These are phyloP conservation scores for Aphidius gifuensis DNA, from an alignment of 1,140 invertebrate genomes.

Conservation along the genomic window DNA sequence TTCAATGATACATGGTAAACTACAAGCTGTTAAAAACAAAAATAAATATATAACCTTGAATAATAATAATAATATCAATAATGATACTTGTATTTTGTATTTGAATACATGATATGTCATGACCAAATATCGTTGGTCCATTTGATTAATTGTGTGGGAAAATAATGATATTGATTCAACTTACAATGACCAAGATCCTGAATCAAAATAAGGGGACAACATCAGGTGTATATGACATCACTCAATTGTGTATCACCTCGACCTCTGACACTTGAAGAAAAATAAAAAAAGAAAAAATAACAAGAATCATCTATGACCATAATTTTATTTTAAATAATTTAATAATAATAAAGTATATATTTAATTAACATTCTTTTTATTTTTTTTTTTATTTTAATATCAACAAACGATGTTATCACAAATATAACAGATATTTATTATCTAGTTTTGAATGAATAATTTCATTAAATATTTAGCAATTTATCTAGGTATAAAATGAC, in stretches of 20 bases:
- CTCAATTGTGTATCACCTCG: constrained; percentile 16
- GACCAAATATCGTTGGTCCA: constrained; percentile 20
- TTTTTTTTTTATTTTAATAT: too few species aligned
- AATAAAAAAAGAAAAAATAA: neutral
- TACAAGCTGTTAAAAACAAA: too few species aligned
- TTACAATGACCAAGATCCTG: constrained; percentile 9
- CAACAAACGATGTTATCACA: too few species aligned
- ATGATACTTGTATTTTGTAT: too few species aligned
- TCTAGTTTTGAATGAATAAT: too few species aligned
- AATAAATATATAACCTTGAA: too few species aligned
- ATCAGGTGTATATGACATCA: constrained; percentile 20
- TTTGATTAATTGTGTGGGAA: constrained; percentile 3
- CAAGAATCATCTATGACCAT: constrained; percentile 15
- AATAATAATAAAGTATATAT: neutral
- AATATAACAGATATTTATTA: too few species aligned
- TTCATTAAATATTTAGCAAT: too few species aligned
- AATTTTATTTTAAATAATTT: constrained; percentile 17
- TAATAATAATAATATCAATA: too few species aligned
- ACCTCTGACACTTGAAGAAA: constrained; percentile 14
- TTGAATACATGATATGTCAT: neutral
- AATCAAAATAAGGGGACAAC: neutral
- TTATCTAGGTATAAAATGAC: too few species aligned
- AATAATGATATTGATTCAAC: constrained; percentile 10
- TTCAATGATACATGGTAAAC: too few species aligned
- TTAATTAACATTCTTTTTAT: too few species aligned